Evolutionary conservation across 2,888 invertebrate species (phyloP), one percentile per base, ranked within the genome.

Genomic region (Ptilodon capucinus): DNA sequence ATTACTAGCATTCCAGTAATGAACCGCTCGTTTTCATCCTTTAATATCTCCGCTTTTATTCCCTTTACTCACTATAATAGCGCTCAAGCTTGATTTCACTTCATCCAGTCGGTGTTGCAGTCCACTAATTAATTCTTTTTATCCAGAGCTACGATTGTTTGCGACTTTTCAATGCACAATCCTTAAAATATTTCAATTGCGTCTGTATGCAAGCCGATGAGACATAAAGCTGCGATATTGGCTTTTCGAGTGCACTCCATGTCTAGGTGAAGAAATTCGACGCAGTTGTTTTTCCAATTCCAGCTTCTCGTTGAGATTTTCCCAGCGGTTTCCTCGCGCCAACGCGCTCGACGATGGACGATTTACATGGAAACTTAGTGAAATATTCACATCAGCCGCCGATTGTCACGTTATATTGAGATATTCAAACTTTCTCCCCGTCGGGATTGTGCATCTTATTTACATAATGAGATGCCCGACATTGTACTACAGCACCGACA

Each of bases 11-110:
- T 86, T 86, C 73, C 77, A 74, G 88, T 88, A 89, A 91, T 90
- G 86, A 89, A 87, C 75, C 80, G 86, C 82, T 85, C 89, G 85
- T 89, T 89, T 84, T 84, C 87, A 81, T 84, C 78, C 82, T 83
- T 81, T 84, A 85, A 85, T 86, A 86, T 84, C 72, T 71, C 84
- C 80, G 83, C 77, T 86, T 81, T 76, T 64, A 71, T 76, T 81
- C 81, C 72, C 79, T 81, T 80, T 80, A 79, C 80, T 82, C 80
- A 76, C 74, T 69, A 69, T 82, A 76, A 83, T 80, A 72, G 77
- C 74, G 61, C 74, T 76, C 73, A 62, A 70, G 77, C 80, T 83
- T 78, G 79, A 84, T 86, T 86, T 83, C 75, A 78, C 78, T 77
- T 74, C 77, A 79, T 74, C 76, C 73, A 76, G 66, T 81, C 71